phyloP scores from a whole-genome alignment of 2,797 vertebrate genomes.

The Channa striata region DNA sequence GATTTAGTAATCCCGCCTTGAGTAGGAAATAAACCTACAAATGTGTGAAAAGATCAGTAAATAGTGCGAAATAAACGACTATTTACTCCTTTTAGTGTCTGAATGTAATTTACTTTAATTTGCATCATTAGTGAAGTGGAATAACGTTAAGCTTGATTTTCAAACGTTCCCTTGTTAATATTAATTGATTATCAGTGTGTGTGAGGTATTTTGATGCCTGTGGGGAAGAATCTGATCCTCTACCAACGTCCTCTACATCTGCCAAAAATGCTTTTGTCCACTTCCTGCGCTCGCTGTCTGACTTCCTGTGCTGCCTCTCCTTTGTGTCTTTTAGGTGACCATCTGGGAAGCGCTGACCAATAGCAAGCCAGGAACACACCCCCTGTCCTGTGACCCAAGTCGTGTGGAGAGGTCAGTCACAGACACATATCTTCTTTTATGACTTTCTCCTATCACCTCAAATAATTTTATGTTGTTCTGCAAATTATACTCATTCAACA shows the following conservation, averaged over 20 bases:
- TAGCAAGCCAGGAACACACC: conserved; percentile 94
- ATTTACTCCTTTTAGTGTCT: too few relatives aligned
- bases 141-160: background rate
- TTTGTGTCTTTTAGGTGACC: conserved; percentile 87
- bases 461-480: background rate
- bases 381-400: conserved; percentile 88
- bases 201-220: conserved; percentile 7
- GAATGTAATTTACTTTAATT: too few relatives aligned
- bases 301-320: conserved; percentile 30
- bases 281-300: conserved; percentile 22
- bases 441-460: background rate
- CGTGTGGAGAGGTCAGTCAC: conserved; percentile 91
- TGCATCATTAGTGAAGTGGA: too few relatives aligned
- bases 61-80: too few relatives aligned
- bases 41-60: too few relatives aligned
- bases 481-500: background rate
- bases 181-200: background rate
- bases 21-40: too few relatives aligned
- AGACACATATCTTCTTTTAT: conserved; percentile 2
- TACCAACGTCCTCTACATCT: background rate
- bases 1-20: too few relatives aligned
- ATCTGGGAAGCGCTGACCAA: conserved; percentile 99
- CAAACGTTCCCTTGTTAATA: too few relatives aligned
- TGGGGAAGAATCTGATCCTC: background rate
- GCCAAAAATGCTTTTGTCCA: background rate